phyloP scores from a whole-genome alignment of 2,888 invertebrate species.

The Lithophane socia region DNA sequence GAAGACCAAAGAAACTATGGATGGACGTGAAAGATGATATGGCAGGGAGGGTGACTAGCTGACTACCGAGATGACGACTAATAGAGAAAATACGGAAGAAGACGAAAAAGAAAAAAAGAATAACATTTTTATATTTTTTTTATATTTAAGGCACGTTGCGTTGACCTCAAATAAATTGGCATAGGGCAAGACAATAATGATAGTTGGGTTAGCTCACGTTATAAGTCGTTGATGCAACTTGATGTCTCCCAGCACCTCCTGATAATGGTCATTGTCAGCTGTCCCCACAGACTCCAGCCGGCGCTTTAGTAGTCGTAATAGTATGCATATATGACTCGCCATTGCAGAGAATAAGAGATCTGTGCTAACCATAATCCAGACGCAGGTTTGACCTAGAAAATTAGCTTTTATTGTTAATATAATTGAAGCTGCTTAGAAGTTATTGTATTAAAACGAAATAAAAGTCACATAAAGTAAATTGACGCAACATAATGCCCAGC shows the following conservation, averaged over 20 bases:
- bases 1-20: background rate
- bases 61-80: background rate
- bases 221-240: slow-evolving; percentile 86
- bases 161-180: no score
- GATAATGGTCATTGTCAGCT: slow-evolving; percentile 77
- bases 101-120: no score
- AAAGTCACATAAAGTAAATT: no score
- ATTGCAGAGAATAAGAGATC: slow-evolving; percentile 85
- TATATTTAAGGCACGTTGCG: no score
- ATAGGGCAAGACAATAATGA: background rate
- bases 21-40: background rate
- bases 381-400: slow-evolving; percentile 81
- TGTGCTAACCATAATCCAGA: slow-evolving; percentile 85
- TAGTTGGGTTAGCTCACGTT: slow-evolving; percentile 69
- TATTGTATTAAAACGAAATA: background rate
- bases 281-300: slow-evolving; percentile 76
- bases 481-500: no score
- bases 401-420: slow-evolving; percentile 9
- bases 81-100: background rate
- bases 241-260: slow-evolving; percentile 80
- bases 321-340: slow-evolving; percentile 85
- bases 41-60: fast-evolving
- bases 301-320: slow-evolving; percentile 81
- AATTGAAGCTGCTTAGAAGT: background rate
- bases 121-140: no score